phyloP scores from a whole-genome alignment of 1,140 invertebrate genomes.

The Rhysida immarginata region DNA sequence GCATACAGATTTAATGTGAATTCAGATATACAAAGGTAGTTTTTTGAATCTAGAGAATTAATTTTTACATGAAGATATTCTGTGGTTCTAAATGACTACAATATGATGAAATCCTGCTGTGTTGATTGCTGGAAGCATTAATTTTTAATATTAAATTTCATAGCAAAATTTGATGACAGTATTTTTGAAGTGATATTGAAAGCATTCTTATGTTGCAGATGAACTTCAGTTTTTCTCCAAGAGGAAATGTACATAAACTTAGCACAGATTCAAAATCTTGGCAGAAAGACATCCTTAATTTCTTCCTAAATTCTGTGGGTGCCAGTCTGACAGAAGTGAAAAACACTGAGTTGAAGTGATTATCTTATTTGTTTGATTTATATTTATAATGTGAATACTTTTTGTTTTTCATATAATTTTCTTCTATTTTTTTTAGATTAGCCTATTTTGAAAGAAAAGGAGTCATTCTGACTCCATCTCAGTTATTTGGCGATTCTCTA shows the following conservation, averaged over 20 bases:
- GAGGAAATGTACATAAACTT: conserved; percentile 34
- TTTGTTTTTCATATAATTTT: conserved; percentile 1
- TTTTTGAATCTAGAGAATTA: too few relatives aligned
- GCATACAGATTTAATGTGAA: too few relatives aligned
- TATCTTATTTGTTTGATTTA: neutral
- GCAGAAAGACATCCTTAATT: conserved; percentile 33
- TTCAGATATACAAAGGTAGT: too few relatives aligned
- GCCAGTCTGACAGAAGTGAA: conserved; percentile 45
- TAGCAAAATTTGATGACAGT: too few relatives aligned
- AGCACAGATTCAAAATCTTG: conserved; percentile 24
- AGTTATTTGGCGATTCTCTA: conserved; percentile 22
- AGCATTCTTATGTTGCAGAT: conserved; percentile 19
- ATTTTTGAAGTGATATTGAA: too few relatives aligned
- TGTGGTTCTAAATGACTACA: too few relatives aligned
- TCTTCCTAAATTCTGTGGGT: conserved; percentile 43
- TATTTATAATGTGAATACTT: neutral
- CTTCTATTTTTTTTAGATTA: conserved; percentile 20
- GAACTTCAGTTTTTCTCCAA: conserved; percentile 46
- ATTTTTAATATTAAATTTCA: too few relatives aligned
- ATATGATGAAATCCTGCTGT: too few relatives aligned
- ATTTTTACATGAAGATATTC: too few relatives aligned
- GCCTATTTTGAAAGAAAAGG: conserved; percentile 26
- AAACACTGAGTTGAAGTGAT: conserved; percentile 43
- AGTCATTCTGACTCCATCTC: conserved; percentile 19
- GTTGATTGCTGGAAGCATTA: too few relatives aligned